Conservation (phyloP, 2,888 invertebrate genomes). For the Ectemnius continuus region DNA sequence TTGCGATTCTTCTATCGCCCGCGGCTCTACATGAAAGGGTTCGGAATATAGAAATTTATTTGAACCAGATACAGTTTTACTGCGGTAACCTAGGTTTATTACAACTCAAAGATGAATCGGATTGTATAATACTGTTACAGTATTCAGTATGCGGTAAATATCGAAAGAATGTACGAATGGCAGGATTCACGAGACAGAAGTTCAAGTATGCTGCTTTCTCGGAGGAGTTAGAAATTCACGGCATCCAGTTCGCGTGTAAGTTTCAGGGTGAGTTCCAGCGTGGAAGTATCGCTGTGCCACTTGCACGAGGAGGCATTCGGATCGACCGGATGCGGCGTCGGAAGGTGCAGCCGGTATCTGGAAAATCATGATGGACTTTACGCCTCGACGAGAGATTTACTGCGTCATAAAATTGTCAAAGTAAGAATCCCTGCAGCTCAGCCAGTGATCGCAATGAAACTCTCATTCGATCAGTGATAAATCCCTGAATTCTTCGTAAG, state of each 20-base stretch:
- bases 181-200: too few relatives aligned
- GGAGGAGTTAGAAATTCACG: conserved; percentile 86
- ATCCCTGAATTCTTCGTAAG: conserved; percentile 8
- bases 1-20: too few relatives aligned
- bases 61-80: too few relatives aligned
- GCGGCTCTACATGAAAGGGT: too few relatives aligned
- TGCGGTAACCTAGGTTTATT: too few relatives aligned
- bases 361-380: conserved; percentile 69
- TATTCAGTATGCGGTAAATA: too few relatives aligned
- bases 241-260: conserved; percentile 90
- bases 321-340: conserved; percentile 90
- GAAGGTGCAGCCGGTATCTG: conserved; percentile 85
- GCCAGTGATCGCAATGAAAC: conserved; percentile 37
- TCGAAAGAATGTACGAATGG: too few relatives aligned
- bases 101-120: too few relatives aligned
- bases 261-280: conserved; percentile 85
- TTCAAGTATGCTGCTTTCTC: not conserved
- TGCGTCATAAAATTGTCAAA: conserved; percentile 78
- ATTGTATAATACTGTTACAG: too few relatives aligned
- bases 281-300: conserved; percentile 85
- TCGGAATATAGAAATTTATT: too few relatives aligned
- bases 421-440: conserved; percentile 28
- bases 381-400: conserved; percentile 34
- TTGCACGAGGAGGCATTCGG: conserved; percentile 89
- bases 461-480: conserved; percentile 31